Evolutionary conservation across 2,113 vertebrate genomes (phyloP).

Genomic region (Shinisaurus crocodilurus): DNA sequence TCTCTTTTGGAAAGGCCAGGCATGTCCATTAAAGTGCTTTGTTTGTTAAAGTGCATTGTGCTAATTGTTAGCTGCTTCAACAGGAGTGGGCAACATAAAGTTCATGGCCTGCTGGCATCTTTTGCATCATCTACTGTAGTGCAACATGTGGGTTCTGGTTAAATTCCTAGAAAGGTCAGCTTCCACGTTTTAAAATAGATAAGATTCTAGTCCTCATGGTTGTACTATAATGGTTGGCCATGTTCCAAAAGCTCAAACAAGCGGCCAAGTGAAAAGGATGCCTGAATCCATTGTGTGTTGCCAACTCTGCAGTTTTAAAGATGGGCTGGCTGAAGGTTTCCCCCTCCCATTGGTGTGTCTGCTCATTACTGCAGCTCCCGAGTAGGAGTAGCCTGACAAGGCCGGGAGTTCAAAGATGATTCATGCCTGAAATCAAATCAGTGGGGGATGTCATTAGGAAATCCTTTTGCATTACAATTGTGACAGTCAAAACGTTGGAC

Average conservation of each 20-base stretch:
- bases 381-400: constrained; percentile 11
- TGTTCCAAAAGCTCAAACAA: not conserved
- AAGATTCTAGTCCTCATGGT: not conserved
- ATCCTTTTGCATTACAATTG: not conserved
- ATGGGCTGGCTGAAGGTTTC: not conserved
- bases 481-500: rapidly evolving
- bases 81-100: not conserved
- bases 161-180: not conserved
- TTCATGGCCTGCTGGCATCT: not conserved
- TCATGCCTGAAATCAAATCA: not conserved
- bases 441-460: constrained; percentile 5
- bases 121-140: not conserved
- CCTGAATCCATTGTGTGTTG: not conserved
- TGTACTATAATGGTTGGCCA: not conserved
- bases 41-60: too few species aligned
- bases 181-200: not conserved
- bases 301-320: too few species aligned
- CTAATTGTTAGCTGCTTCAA: too few species aligned
- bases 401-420: not conserved
- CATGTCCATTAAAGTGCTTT: rapidly evolving
- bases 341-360: not conserved
- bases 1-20: not conserved
- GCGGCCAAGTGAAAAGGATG: too few species aligned
- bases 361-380: constrained; percentile 26
- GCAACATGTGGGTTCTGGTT: not conserved